Evolutionary conservation across 2,113 vertebrate species (phyloP), one percentile per base, ranked within the genome.

Genomic region (Engystomops pustulosus): DNA sequence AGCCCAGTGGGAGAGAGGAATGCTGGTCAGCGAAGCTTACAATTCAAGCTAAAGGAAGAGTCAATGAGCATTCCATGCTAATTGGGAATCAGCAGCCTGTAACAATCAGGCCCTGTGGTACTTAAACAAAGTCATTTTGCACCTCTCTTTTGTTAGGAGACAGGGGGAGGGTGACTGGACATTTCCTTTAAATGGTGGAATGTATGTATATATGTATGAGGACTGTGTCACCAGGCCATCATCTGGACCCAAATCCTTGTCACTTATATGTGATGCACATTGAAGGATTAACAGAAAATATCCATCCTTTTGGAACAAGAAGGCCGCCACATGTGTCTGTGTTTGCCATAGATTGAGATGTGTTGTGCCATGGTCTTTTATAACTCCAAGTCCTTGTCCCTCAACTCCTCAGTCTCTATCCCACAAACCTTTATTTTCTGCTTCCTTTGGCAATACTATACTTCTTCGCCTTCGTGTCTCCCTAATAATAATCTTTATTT

Each of bases 51-150:
- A 23, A 38, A 81, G 51, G 36, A 38, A 81, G 51, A 71, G 68
- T 58, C 80, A 71, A 25, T 81, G 80, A 71, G 45, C 80, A 55
- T 81, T 81, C 47, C 80, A 53, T 69, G 12, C 45, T 81, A 58
- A 81, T 81, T 81, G 80, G 49, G 30, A 69, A 38, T 53, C 67
- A 71, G 67, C 36, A 36, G 80, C 49, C 80, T 81, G 80, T 55
- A 25, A 81, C 80, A 81, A 69, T 71, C 80, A 44, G 30, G 49
- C 58, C n/a, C 49, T 53, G 80, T 71, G 41, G n/a, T 71, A 70
- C 30, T 70, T 38, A 17, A 45, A 72, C 70, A 75, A 53, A 77
- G 74, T 77, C 20, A 38, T 38, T 58, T 77, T 77, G 74, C 49
- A 23, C 18, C 49, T 77, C 20, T 30, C 2, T 36, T 32, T 32